Evolutionary conservation across 2,888 invertebrate genomes (phyloP), one percentile per base, ranked within the genome.

Genomic region (Drosophila mercatorum): DNA sequence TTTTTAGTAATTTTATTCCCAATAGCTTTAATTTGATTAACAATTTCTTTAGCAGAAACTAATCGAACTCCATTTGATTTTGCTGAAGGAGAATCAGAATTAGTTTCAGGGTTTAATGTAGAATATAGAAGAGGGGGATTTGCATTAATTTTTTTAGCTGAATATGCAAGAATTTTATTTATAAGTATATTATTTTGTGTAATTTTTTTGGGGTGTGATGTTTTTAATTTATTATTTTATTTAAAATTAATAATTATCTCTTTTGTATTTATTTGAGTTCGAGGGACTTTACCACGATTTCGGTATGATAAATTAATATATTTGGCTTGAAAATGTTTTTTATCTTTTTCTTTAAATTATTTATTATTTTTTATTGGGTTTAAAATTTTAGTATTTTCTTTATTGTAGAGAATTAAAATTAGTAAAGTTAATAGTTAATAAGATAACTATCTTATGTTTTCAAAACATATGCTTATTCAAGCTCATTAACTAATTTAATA

Each of bases 51-150:
- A 91, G 95, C 95, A 8, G 95, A 96, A 92, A 95, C 95, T 89
- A 96, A 96, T 94, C 95, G 95, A 0, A 95, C 95, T 84, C 95
- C 95, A 47, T 96, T 96, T 95, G 95, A 96, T 95, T 96, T 96
- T 95, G 95, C 95, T 0, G 17, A 43, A 2, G 17, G 43, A 2
- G 43, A 43, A 10, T 43, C 43, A 0, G 43, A 43, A 17, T 43
- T 43, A 17, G 43, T 43, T 43, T 59, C 43, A 7, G 43, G 43
- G 5, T 43, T 43, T 43, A 43, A 43, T 17, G 43, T 17, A 0
- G 43, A 43, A 0, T 43, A 43, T 11, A 17, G 43, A 43, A 43
- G 43, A 43, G 17, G 43, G 10, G 17, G 43, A 2, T 96, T 96
- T 95, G 95, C 95, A 62, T 94, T 96, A 93, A 95, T 96, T 96